A percentile compares a stretch with the other conserved stretches of the same genome.
phyloP scores from a whole-genome alignment of 1,140 invertebrate genomes.

The Carposina sasakii region DNA sequence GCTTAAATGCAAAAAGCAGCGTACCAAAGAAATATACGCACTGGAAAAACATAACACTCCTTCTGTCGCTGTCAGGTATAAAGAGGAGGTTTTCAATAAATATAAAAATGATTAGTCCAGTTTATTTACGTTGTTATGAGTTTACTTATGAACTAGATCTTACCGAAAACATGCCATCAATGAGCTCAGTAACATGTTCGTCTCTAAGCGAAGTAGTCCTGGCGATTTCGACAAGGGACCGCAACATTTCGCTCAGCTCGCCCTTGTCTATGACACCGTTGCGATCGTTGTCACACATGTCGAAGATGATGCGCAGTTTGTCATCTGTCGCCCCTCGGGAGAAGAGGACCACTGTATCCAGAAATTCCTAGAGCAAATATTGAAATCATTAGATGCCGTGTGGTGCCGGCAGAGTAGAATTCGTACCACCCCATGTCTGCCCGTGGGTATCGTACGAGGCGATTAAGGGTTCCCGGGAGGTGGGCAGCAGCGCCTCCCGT shows the following conservation, averaged over 20 bases:
- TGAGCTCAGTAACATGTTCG: slow-evolving; percentile 91
- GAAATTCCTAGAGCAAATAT: slow-evolving; percentile 85
- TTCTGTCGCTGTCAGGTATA: too few relatives aligned
- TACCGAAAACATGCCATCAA: slow-evolving; percentile 95
- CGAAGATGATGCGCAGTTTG: slow-evolving; percentile 96
- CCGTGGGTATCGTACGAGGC: too few relatives aligned
- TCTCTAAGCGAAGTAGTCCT: slow-evolving; percentile 92
- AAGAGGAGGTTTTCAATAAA: too few relatives aligned
- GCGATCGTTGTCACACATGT: slow-evolving; percentile 98
- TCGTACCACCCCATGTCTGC: too few relatives aligned
- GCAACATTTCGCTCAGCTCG: slow-evolving; percentile 94
- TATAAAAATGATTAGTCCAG: too few relatives aligned
- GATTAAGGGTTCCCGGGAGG: too few relatives aligned
- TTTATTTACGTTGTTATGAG: too few relatives aligned
- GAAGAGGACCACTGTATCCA: slow-evolving; percentile 95
- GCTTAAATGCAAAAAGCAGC: too few relatives aligned
- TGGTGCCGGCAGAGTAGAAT: too few relatives aligned
- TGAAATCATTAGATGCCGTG: not conserved
- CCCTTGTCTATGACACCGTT: slow-evolving; percentile 96
- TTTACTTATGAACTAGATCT: slow-evolving; percentile 21
- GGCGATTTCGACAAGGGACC: slow-evolving; percentile 96
- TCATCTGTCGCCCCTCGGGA: slow-evolving; percentile 95
- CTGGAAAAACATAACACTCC: too few relatives aligned
- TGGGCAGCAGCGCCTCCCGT: too few relatives aligned
- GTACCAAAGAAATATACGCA: too few relatives aligned